A percentile compares a stretch with the other conserved stretches of the same genome.
phyloP scores from a whole-genome alignment of 2,797 vertebrate genomes.

The Ispidina picta region DNA sequence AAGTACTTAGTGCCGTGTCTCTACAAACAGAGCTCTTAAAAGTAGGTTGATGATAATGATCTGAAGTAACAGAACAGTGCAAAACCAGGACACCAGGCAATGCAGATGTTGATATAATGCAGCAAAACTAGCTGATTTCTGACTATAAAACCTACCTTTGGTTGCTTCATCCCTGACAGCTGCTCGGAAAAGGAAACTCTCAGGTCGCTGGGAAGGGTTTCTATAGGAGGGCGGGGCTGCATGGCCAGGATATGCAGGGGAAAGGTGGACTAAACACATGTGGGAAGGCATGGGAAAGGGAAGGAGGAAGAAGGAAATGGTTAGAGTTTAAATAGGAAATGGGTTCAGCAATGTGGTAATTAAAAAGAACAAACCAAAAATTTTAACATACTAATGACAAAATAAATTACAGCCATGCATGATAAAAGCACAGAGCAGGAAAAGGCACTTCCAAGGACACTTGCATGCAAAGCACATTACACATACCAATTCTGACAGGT shows the following conservation, averaged over 20 bases:
- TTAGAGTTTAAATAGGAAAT: conserved; percentile 55
- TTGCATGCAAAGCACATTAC: conserved; percentile 57
- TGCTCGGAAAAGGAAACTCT: conserved; percentile 92
- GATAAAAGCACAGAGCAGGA: conserved; percentile 39
- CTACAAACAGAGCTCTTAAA: background rate
- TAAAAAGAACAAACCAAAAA: conserved; percentile 51
- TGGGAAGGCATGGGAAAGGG: conserved; percentile 57
- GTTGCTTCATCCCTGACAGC: conserved; percentile 86
- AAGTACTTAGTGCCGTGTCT: background rate
- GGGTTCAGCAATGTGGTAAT: conserved; percentile 57
- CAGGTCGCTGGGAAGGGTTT: conserved; percentile 82
- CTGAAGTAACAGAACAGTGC: background rate
- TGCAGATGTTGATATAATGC: background rate
- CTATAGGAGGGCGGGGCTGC: conserved; percentile 79
- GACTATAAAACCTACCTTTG: conserved; percentile 81
- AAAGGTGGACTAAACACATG: conserved; percentile 78
- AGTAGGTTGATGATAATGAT: background rate
- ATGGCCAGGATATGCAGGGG: conserved; percentile 82
- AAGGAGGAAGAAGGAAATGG: conserved; percentile 55
- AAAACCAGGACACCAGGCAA: background rate
- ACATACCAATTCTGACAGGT: conserved; percentile 24
- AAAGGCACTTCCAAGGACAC: conserved; percentile 25
- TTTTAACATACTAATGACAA: conserved; percentile 52
- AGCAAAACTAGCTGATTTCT: background rate
- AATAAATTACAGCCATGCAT: conserved; percentile 64